Evolutionary conservation across 2,797 vertebrate genomes (phyloP).

Genomic region (Rousettus madagascariensis): DNA sequence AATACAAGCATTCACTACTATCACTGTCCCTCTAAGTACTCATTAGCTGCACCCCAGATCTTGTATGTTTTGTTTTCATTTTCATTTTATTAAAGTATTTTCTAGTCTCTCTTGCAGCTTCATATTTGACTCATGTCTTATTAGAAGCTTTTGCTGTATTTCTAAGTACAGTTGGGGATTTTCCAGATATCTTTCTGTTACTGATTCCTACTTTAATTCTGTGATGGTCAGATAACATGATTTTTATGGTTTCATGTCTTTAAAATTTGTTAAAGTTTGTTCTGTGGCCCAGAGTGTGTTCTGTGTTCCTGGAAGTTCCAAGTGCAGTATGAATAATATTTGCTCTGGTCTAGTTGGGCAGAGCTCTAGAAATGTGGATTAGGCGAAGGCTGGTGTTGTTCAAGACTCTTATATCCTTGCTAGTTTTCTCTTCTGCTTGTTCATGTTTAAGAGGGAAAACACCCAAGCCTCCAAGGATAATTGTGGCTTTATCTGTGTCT

Average conservation of each 20-base stretch:
- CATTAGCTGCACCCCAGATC: neutral
- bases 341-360: neutral
- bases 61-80: neutral
- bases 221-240: neutral
- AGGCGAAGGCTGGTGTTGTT: neutral
- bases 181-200: neutral
- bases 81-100: neutral
- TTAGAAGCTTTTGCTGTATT: constrained; percentile 23
- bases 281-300: neutral
- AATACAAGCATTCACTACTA: neutral
- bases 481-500: neutral
- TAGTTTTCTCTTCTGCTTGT: neutral
- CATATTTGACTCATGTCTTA: neutral
- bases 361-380: neutral
- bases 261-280: neutral
- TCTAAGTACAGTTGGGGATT: neutral
- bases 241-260: neutral
- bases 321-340: neutral
- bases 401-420: neutral
- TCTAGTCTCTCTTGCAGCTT: neutral
- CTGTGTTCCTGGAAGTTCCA: neutral
- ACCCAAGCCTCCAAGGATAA: neutral
- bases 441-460: neutral
- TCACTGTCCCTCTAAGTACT: neutral
- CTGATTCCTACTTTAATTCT: neutral